phyloP scores from a whole-genome alignment of 2,797 vertebrate species.

The Gymnoscopelus microlampas region DNA sequence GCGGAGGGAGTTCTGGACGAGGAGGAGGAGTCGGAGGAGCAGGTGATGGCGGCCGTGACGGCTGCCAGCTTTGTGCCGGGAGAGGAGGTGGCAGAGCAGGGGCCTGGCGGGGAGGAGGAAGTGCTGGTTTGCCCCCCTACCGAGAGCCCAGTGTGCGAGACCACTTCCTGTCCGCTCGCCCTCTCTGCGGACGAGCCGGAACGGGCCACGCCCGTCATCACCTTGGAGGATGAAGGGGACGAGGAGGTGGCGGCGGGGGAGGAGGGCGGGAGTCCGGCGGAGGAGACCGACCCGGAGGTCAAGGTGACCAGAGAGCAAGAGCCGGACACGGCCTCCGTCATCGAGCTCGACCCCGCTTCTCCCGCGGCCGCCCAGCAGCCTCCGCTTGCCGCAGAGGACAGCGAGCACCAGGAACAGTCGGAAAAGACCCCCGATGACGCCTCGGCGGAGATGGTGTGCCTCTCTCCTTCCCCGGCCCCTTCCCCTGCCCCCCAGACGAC shows the following conservation, averaged over 20 bases:
- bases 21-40: slow-evolving; percentile 55
- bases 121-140: slow-evolving; percentile 69
- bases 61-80: slow-evolving; percentile 66
- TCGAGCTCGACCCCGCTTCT: slow-evolving; percentile 64
- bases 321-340: slow-evolving; percentile 54
- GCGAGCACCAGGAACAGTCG: slow-evolving; percentile 42
- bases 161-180: slow-evolving; percentile 64
- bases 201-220: slow-evolving; percentile 70
- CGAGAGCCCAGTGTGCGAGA: slow-evolving; percentile 68
- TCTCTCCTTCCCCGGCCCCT: slow-evolving; percentile 49
- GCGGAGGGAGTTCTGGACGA: slow-evolving; percentile 54
- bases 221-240: slow-evolving; percentile 71
- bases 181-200: slow-evolving; percentile 63
- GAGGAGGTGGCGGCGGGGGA: slow-evolving; percentile 47
- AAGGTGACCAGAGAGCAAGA: slow-evolving; percentile 64
- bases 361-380: slow-evolving; percentile 53
- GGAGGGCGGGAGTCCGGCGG: slow-evolving; percentile 15
- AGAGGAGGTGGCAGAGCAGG: slow-evolving; percentile 58
- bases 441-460: slow-evolving; percentile 56
- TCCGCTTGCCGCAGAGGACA: slow-evolving; percentile 38
- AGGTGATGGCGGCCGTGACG: slow-evolving; percentile 51
- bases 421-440: slow-evolving; percentile 40
- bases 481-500: slow-evolving; percentile 19
- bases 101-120: slow-evolving; percentile 59
- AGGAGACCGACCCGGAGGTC: slow-evolving; percentile 63